Percentiles rank a stretch among this genome's conserved stretches.
Conservation (phyloP, 2,113 vertebrate species). For the Chaetops frenatus region DNA sequence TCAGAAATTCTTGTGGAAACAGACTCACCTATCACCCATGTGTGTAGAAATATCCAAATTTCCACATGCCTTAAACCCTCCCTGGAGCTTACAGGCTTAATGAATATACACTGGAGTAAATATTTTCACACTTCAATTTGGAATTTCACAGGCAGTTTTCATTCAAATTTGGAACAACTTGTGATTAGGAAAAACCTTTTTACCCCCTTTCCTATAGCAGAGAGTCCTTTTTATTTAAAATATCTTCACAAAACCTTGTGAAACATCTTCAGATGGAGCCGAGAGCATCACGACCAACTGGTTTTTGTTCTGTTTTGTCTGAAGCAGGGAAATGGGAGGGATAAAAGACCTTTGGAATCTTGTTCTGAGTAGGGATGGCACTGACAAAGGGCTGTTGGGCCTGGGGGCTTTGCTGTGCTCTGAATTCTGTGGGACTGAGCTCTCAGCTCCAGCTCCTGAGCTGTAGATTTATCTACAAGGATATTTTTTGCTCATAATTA, state of each 20-base stretch:
- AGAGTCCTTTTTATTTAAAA: background rate
- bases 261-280: background rate
- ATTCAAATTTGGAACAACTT: background rate
- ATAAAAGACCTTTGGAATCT: background rate
- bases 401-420: background rate
- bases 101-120: background rate
- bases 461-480: background rate
- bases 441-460: background rate
- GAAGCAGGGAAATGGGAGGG: background rate
- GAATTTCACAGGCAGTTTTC: background rate
- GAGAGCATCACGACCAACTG: background rate
- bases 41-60: background rate
- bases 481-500: background rate
- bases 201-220: background rate
- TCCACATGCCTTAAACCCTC: rapidly evolving
- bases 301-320: background rate
- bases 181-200: background rate
- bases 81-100: background rate
- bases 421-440: background rate
- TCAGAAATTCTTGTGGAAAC: background rate
- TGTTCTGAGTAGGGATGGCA: background rate
- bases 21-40: background rate
- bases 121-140: background rate
- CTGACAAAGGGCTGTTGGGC: background rate
- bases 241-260: background rate